These are phyloP conservation scores for Montipora capitata DNA, from an alignment of 92 coral and sea anemone species.

Conservation along the genomic window DNA sequence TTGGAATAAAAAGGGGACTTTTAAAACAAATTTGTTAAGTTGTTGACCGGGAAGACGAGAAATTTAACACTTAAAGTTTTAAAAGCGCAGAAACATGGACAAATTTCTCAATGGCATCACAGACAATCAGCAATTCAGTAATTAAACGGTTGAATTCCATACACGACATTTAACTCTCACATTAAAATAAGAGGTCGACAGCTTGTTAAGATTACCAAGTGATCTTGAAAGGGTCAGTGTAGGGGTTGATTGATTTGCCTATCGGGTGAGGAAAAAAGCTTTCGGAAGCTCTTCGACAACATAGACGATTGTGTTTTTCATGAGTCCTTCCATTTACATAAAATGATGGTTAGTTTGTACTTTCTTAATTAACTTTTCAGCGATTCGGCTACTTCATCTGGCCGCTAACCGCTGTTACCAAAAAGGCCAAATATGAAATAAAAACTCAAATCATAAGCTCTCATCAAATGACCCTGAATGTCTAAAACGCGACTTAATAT, in stretches of 20 bases:
- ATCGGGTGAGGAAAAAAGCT: conserved; percentile 16
- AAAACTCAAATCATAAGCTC: too few relatives aligned
- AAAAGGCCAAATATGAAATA: too few relatives aligned
- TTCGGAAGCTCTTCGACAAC: conserved; percentile 32
- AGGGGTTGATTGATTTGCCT: conserved; percentile 46
- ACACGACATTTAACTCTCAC: conserved; percentile 28
- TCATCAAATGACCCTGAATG: too few relatives aligned
- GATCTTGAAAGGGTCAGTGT: conserved; percentile 47
- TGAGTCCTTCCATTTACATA: neutral
- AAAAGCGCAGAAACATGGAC: neutral
- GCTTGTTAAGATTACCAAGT: conserved; percentile 30
- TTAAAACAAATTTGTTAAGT: neutral
- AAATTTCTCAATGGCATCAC: neutral
- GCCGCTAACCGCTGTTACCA: neutral
- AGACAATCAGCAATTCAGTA: conserved; percentile 27
- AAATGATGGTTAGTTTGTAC: neutral
- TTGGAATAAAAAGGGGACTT: neutral
- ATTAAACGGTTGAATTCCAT: conserved; percentile 21
- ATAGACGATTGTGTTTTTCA: neutral
- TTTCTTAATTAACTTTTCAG: too few relatives aligned
- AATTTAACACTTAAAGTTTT: neutral
- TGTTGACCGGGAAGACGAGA: neutral
- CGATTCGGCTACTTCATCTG: neutral
- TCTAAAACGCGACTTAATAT: too few relatives aligned
- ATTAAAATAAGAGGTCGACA: conserved; percentile 14